Evolutionary conservation across 2,797 vertebrate species (phyloP), one percentile per base, ranked within the genome.

Genomic region (Falco rusticolus): DNA sequence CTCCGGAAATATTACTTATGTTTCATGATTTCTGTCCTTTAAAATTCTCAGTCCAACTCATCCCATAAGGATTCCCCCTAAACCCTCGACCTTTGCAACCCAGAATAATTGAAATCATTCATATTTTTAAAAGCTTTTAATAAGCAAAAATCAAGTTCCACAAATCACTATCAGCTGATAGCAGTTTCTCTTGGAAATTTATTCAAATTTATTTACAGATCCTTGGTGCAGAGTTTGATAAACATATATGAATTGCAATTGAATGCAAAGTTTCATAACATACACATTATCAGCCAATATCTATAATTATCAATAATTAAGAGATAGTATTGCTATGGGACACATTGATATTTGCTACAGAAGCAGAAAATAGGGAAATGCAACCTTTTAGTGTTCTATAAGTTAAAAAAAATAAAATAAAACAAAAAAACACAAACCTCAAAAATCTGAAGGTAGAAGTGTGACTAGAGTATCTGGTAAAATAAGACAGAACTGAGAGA

Each of bases 381-480:
- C 1, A 2, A 3, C 4, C 0, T 68, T 53, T 65, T 33, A 60
- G 3, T 12, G 5, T 41, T 64, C 22, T 1, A 1, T 43, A 53
- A 78, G 7, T 19, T 59, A 13, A 39, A 66, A 60, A 21, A 51
- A 31, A 0, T 8, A 51, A 69, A 65, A 3, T 0, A 22, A 34
- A 57, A 6, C 1, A 7, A 17, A 74, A 9, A 37, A 6, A 1
- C 2, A 33, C 9, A 65, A 56, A 48, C 0, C 14, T 31, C 10
- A 59, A 54, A 66, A 37, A 43, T n/a, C 17, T 76, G 22, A 83
- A 70, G 31, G 13, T 20, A 81, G 13, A 59, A 59, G 6, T 3
- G 5, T 72, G 28, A 43, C 19, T 54, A 11, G 1, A 48, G 7
- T 26, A 65, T 50, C 45, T 72, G 18, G 25, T 48, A 78, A 90